Base-by-base conservation (phyloP, 23 tunicate genomes). In the Halocynthia roretzi region DNA sequence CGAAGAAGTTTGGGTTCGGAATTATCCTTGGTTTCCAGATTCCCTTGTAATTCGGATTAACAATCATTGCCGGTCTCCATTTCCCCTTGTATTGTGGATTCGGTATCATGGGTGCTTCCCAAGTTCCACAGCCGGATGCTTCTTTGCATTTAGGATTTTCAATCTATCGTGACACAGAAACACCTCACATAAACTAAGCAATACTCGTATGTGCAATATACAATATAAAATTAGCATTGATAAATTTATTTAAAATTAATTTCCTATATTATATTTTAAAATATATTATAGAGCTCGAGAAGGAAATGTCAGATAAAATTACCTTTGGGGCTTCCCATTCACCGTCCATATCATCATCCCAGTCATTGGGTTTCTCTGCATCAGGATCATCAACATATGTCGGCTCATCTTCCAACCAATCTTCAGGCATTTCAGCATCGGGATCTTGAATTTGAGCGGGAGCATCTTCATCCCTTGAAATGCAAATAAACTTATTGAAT, bases 271-370 rank as follows among this genome's bases (percentile, higher is more conserved):
- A n/a, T n/a, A n/a, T n/a, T 31, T 31, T 31, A 31, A 31, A 31
- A 31, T 31, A 31, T 31, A 31, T 31, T 31, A 31, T 31, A 31
- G 44, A 31, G 44, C 1, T 31, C 44, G 44, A 31, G 44, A 31
- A 31, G 1, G 44, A 31, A 31, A 31, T 31, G 44, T 31, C 4
- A 31, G 44, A 31, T 31, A 31, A 31, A 31, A 31, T 31, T 60
- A 90, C 96, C 76, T 84, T 84, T 9, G 98, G 89, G 5, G 98
- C 93, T 78, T 93, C 98, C 98, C 98, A 93, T 76, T 93, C 98
- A 7, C 98, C 98, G 86, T 93, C 98, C 89, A 93, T 93, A 14
- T 93, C 98, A 72, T 93, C 94, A 78, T 93, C 98, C 98, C 98
- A 93, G 76, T 93, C 98, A 10, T 93, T 93, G 7, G 98, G 98